Conservation (phyloP, 2,888 invertebrate genomes). For the Lepidochrysops patricia region DNA sequence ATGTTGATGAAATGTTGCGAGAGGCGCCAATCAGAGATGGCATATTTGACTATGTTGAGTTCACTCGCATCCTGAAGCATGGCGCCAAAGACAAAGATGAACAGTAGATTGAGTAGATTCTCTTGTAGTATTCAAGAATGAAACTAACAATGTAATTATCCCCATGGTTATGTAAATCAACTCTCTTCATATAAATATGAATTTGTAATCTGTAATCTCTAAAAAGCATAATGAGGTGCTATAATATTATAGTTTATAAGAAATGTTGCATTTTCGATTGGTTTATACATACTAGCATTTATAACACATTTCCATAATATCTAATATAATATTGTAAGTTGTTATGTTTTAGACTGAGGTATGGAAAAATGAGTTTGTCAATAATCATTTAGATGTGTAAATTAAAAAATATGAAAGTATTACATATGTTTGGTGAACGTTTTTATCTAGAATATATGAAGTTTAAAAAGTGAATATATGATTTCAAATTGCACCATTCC, state of each 20-base stretch:
- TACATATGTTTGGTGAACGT: neutral
- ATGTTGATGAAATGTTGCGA: conserved; percentile 98
- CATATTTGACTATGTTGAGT: conserved; percentile 97
- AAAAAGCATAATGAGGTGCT: conserved; percentile 47
- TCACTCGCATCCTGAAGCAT: conserved; percentile 98
- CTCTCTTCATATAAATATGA: neutral
- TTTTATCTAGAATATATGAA: neutral
- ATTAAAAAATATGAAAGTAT: too few species aligned
- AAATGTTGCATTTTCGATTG: conserved; percentile 29
- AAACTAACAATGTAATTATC: conserved; percentile 1
- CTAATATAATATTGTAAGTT: conserved; percentile 16
- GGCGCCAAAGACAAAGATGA: conserved; percentile 99
- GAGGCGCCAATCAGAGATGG: conserved; percentile 98
- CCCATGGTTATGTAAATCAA: neutral
- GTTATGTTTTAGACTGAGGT: conserved; percentile 19
- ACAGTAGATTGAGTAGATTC: conserved; percentile 68
- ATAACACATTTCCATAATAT: conserved; percentile 25
- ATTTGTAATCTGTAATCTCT: conserved; percentile 39
- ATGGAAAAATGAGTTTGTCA: neutral
- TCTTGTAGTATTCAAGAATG: neutral
- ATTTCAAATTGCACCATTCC: neutral
- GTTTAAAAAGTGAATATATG: neutral
- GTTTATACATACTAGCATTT: conserved; percentile 27
- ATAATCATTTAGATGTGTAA: neutral
- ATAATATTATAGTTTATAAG: conserved; percentile 30